Percentiles rank a stretch among this genome's conserved stretches.
phyloP scores from a whole-genome alignment of 2,113 vertebrate species.

The Choloepus hoffmanni region DNA sequence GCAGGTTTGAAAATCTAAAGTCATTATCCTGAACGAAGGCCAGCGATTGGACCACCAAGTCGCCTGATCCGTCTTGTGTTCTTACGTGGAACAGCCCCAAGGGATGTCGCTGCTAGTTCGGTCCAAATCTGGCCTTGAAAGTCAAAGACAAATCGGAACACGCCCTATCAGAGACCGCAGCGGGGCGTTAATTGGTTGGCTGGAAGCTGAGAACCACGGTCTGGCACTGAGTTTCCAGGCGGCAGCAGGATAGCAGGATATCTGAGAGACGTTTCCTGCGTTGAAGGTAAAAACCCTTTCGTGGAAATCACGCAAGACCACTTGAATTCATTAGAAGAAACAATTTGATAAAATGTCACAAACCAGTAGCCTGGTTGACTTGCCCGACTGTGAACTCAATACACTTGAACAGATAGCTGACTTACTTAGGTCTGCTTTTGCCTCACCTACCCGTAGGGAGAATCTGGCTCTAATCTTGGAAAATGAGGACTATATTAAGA shows the following conservation, averaged over 20 bases:
- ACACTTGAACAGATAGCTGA: slow-evolving; percentile 93
- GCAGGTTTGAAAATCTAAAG: slow-evolving; percentile 92
- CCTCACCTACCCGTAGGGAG: slow-evolving; percentile 91
- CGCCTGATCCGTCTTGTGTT: slow-evolving; percentile 90
- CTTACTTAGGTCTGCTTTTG: slow-evolving; percentile 91
- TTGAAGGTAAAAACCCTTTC: slow-evolving; percentile 94
- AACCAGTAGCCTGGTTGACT: slow-evolving; percentile 89
- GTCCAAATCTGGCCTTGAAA: slow-evolving; percentile 92
- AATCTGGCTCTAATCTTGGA: slow-evolving; percentile 92
- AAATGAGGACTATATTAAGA: slow-evolving; percentile 94
- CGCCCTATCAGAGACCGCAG: slow-evolving; percentile 94
- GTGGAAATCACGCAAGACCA: slow-evolving; percentile 92
- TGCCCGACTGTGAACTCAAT: slow-evolving; percentile 92
- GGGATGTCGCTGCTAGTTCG: slow-evolving; percentile 90
- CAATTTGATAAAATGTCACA: slow-evolving; percentile 91
- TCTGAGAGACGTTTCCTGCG: slow-evolving; percentile 92
- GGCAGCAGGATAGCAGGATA: slow-evolving; percentile 89
- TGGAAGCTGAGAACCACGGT: slow-evolving; percentile 89
- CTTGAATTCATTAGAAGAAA: slow-evolving; percentile 91
- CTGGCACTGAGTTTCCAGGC: slow-evolving; percentile 91
- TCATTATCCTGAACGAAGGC: slow-evolving; percentile 92
- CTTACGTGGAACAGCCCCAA: slow-evolving; percentile 90
- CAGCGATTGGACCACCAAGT: slow-evolving; percentile 92
- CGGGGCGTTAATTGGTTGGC: slow-evolving; percentile 84
- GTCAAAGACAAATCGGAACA: slow-evolving; percentile 93